phyloP scores from a whole-genome alignment of 92 coral and sea anemone species.

The Palythoa heliodiscus region DNA sequence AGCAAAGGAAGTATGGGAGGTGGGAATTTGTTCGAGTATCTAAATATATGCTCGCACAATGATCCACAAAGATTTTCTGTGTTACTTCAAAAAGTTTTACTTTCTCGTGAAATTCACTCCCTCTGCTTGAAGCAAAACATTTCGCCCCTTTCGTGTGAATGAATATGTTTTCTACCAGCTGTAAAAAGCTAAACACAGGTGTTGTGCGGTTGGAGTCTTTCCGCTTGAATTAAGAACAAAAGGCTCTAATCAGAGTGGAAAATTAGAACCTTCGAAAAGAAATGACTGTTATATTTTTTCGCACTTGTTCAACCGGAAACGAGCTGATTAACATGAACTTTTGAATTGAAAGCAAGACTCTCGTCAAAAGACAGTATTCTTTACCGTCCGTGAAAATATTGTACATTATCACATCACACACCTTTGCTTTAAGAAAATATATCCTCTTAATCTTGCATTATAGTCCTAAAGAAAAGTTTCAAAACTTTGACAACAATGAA shows the following conservation, averaged over 20 bases:
- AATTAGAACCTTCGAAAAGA: not conserved
- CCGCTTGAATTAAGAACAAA: constrained; percentile 32
- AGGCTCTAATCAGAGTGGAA: not conserved
- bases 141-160: not conserved
- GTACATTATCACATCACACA: not conserved
- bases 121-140: not conserved
- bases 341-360: constrained; percentile 8
- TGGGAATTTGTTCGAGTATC: not conserved
- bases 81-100: not conserved
- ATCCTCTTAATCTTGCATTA: not conserved
- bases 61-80: not conserved
- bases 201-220: constrained; percentile 20
- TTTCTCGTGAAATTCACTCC: not conserved
- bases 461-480: constrained; percentile 13
- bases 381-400: not conserved
- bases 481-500: constrained; percentile 14
- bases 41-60: not conserved
- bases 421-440: not conserved
- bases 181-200: constrained; percentile 25
- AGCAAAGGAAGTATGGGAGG: not conserved
- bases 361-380: not conserved
- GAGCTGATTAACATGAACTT: constrained; percentile 5
- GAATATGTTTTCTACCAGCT: constrained; percentile 26
- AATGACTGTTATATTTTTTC: constrained; percentile 9
- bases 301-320: constrained; percentile 42